Percentiles rank a stretch among this genome's conserved stretches.
These are phyloP conservation scores for Mactromeris polynyma DNA, from an alignment of 2,888 invertebrate genomes.

Conservation along the genomic window DNA sequence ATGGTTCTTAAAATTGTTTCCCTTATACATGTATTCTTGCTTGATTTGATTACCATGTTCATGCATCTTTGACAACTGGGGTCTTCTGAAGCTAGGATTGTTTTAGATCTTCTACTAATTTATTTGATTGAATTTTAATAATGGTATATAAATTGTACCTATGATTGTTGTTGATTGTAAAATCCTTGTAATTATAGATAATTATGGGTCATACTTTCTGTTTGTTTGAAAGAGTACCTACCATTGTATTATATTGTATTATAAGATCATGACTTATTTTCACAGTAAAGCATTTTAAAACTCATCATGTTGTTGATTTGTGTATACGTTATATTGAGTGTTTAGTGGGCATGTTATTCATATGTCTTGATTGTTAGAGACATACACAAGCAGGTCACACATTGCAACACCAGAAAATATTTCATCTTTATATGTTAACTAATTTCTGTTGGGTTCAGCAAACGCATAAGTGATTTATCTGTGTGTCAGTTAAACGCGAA, in stretches of 20 bases:
- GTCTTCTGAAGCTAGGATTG: background rate
- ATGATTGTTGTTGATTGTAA: slow-evolving; percentile 7
- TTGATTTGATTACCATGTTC: background rate
- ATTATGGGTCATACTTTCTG: slow-evolving; percentile 6
- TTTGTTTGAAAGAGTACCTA: slow-evolving; percentile 13
- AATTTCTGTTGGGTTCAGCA: too few relatives aligned
- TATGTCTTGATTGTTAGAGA: too few relatives aligned
- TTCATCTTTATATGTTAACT: too few relatives aligned
- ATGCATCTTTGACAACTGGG: background rate
- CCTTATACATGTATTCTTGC: background rate
- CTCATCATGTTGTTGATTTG: background rate
- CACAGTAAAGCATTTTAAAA: slow-evolving; percentile 45
- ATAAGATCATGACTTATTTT: slow-evolving; percentile 61
- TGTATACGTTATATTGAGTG: too few relatives aligned
- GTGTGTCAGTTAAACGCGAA: too few relatives aligned
- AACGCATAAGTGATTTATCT: too few relatives aligned
- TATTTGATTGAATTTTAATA: background rate
- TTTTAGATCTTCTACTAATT: background rate
- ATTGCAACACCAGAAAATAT: too few relatives aligned
- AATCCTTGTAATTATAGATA: slow-evolving; percentile 15
- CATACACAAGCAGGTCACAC: too few relatives aligned
- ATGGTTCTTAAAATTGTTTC: background rate
- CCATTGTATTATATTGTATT: slow-evolving; percentile 39
- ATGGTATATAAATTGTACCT: background rate
- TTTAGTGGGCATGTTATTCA: too few relatives aligned